These are phyloP conservation scores for Prinia subflava DNA, from an alignment of 2,113 vertebrate species.

Conservation along the genomic window DNA sequence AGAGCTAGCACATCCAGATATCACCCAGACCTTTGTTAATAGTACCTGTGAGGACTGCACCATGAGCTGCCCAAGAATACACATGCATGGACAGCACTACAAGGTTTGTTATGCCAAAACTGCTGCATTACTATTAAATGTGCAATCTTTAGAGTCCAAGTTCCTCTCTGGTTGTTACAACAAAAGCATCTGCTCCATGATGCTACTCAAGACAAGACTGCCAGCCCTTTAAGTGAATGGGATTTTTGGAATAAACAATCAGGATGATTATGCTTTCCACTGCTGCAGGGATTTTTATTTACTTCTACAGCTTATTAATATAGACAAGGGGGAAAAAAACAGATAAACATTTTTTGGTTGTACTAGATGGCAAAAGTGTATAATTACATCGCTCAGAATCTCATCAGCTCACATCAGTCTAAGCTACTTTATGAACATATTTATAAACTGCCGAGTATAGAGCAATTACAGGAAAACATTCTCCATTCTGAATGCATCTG, in stretches of 20 bases:
- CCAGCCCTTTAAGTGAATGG: constrained; percentile 35
- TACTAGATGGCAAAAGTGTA: constrained; percentile 21
- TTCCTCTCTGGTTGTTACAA: constrained; percentile 28
- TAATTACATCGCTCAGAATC: constrained; percentile 38
- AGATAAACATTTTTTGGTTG: constrained; percentile 26
- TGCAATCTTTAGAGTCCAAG: neutral
- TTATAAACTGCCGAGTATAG: neutral
- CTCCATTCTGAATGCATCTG: constrained; percentile 27
- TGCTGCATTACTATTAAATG: constrained; percentile 2
- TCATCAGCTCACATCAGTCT: constrained; percentile 33
- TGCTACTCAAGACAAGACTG: constrained; percentile 21
- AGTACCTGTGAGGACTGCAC: neutral
- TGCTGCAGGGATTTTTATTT: constrained; percentile 52
- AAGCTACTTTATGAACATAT: constrained; percentile 44
- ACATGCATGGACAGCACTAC: neutral
- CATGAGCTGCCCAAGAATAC: neutral
- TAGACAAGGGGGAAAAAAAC: neutral
- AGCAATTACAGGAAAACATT: constrained; percentile 5
- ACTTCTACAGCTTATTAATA: constrained; percentile 54
- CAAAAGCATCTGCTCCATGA: constrained; percentile 17
- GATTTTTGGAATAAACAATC: constrained; percentile 22
- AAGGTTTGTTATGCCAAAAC: neutral
- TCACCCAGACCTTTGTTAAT: neutral
- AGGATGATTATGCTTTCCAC: constrained; percentile 39
- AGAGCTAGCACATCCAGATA: neutral